Base-by-base conservation (phyloP, 2,888 invertebrate genomes). In the Drosophila mayaguana region DNA sequence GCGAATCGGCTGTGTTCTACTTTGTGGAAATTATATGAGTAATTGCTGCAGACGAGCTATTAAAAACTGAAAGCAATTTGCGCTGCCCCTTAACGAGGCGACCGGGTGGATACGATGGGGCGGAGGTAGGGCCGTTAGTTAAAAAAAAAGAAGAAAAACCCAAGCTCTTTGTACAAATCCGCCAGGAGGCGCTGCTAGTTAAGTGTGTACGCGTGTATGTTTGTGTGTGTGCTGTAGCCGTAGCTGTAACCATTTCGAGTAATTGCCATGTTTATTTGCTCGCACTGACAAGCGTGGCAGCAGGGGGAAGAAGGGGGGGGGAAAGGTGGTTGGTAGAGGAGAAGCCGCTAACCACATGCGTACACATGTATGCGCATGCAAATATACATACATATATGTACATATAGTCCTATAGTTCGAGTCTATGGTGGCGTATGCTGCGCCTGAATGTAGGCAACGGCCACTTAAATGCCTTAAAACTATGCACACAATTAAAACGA, bases 401-500 rank as follows among this genome's bases (percentile, higher is more conserved):
- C 40, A 22, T 3, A n/a, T 22, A n/a, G n/a, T n/a, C n/a, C n/a
- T n/a, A 12, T 22, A 32, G 7, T 7, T 16, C 16, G 16, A 18
- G 14, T 40, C 20, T 36, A n/a, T 48, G 46, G 22, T 36, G 28
- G 42, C 25, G 45, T 53, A 43, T 36, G 40, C 45, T 71, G 76
- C 78, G 78, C 78, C 64, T 53, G 69, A 76, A 78, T 76, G 80
- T 78, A 78, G 80, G 80, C 78, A 78, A 60, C 28, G 68, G 72
- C 63, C 75, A 78, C 78, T 79, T 68, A 65, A 59, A 64, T 48
- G 66, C 66, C 67, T 72, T 72, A 57, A 80, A 82, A 74, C 59
- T 57, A 66, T 81, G 82, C 76, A 68, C 48, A 48, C 77, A 81
- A 86, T 86, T 87, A 84, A 75, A 72, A 64, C 46, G 68, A 68